Evolutionary conservation across 2,113 vertebrate genomes (phyloP), one percentile per base, ranked within the genome.

Genomic region (Halichoerus grypus): DNA sequence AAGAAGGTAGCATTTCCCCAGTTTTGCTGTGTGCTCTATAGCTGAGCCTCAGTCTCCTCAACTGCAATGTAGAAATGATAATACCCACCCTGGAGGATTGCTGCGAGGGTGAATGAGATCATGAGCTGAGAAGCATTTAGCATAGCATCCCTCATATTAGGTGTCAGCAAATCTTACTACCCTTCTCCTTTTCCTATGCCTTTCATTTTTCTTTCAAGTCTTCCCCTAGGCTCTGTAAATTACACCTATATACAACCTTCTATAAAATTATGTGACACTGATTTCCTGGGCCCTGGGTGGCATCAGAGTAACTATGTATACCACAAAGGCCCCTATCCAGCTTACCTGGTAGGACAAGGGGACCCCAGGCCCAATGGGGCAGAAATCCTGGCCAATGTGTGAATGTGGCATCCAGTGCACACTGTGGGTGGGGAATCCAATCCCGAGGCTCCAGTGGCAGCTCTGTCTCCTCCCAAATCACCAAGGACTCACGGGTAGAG

Each of bases 161-260:
- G 12, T 6, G 13, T 49, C 21, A 4, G 11, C 46, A 49, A 79
- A 67, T 26, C 61, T 80, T 28, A 57, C 8, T 46, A 61, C n/a
- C 19, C 24, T n/a, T 91, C 53, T 84, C 31, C 5, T 42, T 93
- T 28, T 80, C 84, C 19, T 14, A 11, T 2, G 7, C 39, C 57
- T 90, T 89, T 74, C 74, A 33, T 49, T 86, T 91, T 69, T 57
- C 88, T 93, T 93, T 85, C 81, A 42, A 36, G 19, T 61, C 36
- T 92, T 93, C 67, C 24, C 76, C 49, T 39, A 63, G 14, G 36
- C 31, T 39, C 39, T 19, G 76, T 55, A 55, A 49, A 71, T 84
- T 26, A 63, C 28, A 18, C 8, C 46, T 51, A 59, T 14, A 80
- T n/a, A 49, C 39, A 49, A 53, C 22, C 42, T 53, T 83, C 55